Evolutionary conservation across 2,797 vertebrate genomes (phyloP), one percentile per base, ranked within the genome.

Genomic region (Sebastes goodei): DNA sequence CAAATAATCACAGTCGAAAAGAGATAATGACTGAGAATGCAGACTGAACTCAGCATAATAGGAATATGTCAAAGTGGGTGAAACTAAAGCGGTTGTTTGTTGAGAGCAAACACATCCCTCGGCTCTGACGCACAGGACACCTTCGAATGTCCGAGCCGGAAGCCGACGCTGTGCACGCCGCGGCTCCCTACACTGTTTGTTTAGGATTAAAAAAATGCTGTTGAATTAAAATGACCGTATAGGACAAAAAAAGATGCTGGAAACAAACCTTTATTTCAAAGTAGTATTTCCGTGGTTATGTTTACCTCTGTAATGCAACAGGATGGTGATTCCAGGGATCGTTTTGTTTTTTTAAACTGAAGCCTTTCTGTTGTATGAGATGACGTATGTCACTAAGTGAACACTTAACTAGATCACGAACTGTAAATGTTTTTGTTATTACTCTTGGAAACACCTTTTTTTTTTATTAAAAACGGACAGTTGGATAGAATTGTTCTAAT

Each of bases 261-360:
- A 96, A 96, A 92, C 89, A 85, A 89, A 94, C 86, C 63, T 88
- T 91, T 94, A 88, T 88, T 93, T 90, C 84, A 93, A 88, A 93
- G 89, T 91, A 88, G 84, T 94, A 90, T 89, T 90, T 91, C 91
- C 82, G 91, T 92, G 83, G 84, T 94, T 92, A 87, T 92, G 91
- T 95, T 96, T 96, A 96, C 95, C 94, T 96, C 95, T 95, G 90
- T 93, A 91, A 86, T 91, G 88, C 91, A 92, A 90, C 93, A 93
- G 91, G 91, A 93, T 82, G 87, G 86, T 85, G 89, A 93, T 92
- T 94, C 93, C 93, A 92, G 93, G 93, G 92, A 95, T 93, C 46
- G 89, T 90, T 89, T 84, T 72, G 78, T 91, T 93, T 87, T 93
- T 87, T 67, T 82, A 83, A 88, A 91, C 91, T 93, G 90, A 95